Conservation (phyloP, 2,888 invertebrate species). For the Brachynemurus nebulosus region DNA sequence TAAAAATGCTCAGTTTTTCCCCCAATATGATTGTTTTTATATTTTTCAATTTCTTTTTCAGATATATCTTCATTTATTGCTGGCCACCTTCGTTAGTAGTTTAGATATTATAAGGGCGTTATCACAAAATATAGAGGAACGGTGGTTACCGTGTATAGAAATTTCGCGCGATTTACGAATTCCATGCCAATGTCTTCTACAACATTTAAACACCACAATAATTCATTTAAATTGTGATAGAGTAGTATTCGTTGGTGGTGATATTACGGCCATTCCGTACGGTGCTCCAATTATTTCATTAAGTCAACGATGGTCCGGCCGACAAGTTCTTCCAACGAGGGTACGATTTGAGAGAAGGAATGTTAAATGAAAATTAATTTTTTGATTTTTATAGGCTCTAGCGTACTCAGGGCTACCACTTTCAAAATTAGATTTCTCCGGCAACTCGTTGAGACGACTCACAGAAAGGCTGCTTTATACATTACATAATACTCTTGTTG, state of each 20-base stretch:
- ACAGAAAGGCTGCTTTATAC: slow-evolving; percentile 61
- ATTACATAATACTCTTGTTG: slow-evolving; percentile 42
- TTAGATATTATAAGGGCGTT: too few relatives aligned
- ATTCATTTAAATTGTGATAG: slow-evolving; percentile 72
- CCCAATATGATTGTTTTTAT: too few relatives aligned
- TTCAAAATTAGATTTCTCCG: slow-evolving; percentile 65
- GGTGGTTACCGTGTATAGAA: slow-evolving; percentile 63
- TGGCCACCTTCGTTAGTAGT: too few relatives aligned
- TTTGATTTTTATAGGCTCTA: slow-evolving; percentile 38
- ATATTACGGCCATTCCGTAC: slow-evolving; percentile 61
- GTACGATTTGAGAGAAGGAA: slow-evolving; percentile 35
- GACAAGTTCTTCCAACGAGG: slow-evolving; percentile 67
- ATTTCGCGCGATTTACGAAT: slow-evolving; percentile 59
- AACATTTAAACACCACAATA: slow-evolving; percentile 32
- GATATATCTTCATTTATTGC: too few relatives aligned
- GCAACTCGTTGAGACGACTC: slow-evolving; percentile 64
- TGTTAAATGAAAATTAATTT: slow-evolving; percentile 2
- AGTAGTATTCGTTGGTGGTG: slow-evolving; percentile 64
- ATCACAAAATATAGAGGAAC: slow-evolving; percentile 16
- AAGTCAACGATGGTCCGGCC: slow-evolving; percentile 65
- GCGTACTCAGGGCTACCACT: slow-evolving; percentile 58
- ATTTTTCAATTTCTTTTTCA: too few relatives aligned
- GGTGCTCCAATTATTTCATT: slow-evolving; percentile 69
- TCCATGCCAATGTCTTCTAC: slow-evolving; percentile 49
- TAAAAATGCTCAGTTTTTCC: too few relatives aligned